phyloP scores from a whole-genome alignment of 2,113 vertebrate species.

The Rostratula benghalensis region DNA sequence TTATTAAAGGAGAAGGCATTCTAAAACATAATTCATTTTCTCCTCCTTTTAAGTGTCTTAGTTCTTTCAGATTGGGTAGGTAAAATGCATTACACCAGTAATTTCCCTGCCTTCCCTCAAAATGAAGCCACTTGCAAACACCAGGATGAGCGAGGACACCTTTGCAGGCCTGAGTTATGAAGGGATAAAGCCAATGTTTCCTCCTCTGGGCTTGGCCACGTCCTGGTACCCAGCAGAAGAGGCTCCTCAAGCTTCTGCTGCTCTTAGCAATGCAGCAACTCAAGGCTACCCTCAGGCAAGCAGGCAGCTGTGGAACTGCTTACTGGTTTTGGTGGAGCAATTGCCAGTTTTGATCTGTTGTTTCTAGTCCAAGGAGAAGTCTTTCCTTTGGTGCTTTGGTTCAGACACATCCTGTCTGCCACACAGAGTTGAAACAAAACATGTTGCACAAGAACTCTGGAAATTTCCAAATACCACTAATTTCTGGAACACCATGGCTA shows the following conservation, averaged over 20 bases:
- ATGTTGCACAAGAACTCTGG: background rate
- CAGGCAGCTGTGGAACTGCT: background rate
- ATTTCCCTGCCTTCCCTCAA: background rate
- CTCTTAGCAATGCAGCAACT: background rate
- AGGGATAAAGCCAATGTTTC: background rate
- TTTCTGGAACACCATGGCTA: background rate
- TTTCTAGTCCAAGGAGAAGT: background rate
- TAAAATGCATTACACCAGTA: background rate
- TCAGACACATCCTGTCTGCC: background rate
- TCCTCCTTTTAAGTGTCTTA: background rate
- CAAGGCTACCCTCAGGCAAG: background rate
- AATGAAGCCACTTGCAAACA: background rate
- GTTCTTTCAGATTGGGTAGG: background rate
- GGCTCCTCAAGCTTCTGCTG: rapidly evolving
- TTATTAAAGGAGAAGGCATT: background rate
- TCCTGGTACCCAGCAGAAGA: background rate
- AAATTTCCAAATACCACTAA: background rate
- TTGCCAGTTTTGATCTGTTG: background rate
- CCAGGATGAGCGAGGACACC: background rate
- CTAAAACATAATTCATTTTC: background rate
- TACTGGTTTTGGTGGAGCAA: background rate
- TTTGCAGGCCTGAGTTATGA: background rate
- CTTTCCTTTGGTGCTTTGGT: background rate
- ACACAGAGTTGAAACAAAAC: background rate
- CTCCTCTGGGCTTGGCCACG: rapidly evolving